Evolutionary conservation across 2,113 vertebrate species (phyloP), one percentile per base, ranked within the genome.

Genomic region (Zosterops pallidus): DNA sequence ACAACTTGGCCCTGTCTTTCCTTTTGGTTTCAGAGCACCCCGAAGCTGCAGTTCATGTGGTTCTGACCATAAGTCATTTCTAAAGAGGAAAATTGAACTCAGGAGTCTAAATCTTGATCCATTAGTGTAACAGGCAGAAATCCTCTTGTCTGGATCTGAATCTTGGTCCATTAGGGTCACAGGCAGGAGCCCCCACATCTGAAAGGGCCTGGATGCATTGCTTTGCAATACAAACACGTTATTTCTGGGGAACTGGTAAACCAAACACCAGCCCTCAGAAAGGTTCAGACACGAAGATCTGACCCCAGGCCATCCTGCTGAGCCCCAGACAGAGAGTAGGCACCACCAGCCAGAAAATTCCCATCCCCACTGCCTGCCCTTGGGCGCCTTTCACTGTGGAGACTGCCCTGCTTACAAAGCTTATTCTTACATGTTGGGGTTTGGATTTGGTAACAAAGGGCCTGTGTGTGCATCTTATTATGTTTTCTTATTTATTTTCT

Each of bases 401-500:
- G 60, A 68, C 82, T 6, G 13, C 64, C 83, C 78, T 81, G 55
- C 60, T 93, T 41, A 46, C 64, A 93, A 83, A 94, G 85, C 72
- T 94, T 86, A 89, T 90, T 95, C 88, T 90, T 86, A 56, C 75
- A 74, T 50, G 26, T 70, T 91, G 75, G 78, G 53, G 42, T 94
- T 92, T 95, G 81, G 81, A 59, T 35, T 85, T 74, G 42, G 19
- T 69, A 88, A 93, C 71, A 95, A 93, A 78, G 55, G 63, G 90
- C 55, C 42, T 88, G 33, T 94, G 60, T 90, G 55, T 85, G 67
- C 67, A 80, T 94, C 87, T 93, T 83, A 60, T 92, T 95, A 86
- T 76, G 37, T 57, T 84, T 89, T 74, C 41, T 83, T 78, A 67
- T 78, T 92, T 96, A 20, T 90, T 96, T 91, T 78, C 41, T 46